Evolutionary conservation across 2,888 invertebrate species (phyloP).

Genomic region (Ypsolopha scabrella): DNA sequence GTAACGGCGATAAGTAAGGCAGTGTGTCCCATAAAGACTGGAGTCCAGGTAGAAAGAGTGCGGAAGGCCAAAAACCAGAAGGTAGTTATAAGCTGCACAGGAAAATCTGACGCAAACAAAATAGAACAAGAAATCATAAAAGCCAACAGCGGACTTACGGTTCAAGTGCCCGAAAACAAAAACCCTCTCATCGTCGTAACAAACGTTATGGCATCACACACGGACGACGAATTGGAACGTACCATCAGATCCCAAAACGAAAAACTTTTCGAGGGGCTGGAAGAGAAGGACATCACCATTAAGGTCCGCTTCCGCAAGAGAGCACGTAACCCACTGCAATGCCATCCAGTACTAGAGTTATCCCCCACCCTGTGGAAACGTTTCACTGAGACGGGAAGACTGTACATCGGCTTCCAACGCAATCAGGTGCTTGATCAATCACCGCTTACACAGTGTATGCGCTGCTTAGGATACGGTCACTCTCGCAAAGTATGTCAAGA

Average conservation of each 20-base stretch:
- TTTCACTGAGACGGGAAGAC: constrained; percentile 1
- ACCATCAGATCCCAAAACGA: constrained; percentile 9
- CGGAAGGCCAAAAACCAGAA: constrained; percentile 11
- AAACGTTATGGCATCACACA: constrained; percentile 8
- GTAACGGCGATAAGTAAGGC: constrained; percentile 3
- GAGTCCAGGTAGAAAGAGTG: constrained; percentile 8
- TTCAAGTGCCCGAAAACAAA: constrained; percentile 4
- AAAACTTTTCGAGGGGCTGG: constrained; percentile 4
- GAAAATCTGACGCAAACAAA: background rate
- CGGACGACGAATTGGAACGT: constrained; percentile 7
- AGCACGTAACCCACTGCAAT: constrained; percentile 13
- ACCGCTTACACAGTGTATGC: constrained; percentile 9
- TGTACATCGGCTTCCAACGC: constrained; percentile 2
- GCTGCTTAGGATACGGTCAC: constrained; percentile 18
- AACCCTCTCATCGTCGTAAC: constrained; percentile 7
- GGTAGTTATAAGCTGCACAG: constrained; percentile 9
- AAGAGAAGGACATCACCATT: background rate
- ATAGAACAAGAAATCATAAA: background rate
- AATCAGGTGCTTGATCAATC: constrained; percentile 2
- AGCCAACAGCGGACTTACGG: background rate
- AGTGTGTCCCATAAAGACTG: constrained; percentile 9
- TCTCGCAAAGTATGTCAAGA: constrained; percentile 14
- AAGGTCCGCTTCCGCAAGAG: constrained; percentile 12
- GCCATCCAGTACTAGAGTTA: constrained; percentile 14
- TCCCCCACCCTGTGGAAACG: constrained; percentile 10